Evolutionary conservation across 2,888 invertebrate genomes (phyloP), one percentile per base, ranked within the genome.

Genomic region (Heliconius ismenius): DNA sequence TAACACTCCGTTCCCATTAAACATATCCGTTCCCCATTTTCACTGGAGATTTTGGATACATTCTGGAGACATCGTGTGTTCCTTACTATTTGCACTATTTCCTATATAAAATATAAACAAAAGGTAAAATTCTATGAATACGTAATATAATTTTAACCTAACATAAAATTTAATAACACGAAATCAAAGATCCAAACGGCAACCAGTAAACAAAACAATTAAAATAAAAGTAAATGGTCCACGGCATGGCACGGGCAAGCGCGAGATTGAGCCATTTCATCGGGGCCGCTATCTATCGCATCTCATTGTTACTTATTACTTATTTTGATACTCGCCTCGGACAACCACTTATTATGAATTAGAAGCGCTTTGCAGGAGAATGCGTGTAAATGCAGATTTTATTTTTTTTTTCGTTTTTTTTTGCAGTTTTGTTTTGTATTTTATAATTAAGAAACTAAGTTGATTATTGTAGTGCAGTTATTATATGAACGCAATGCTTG

Each of bases 261-360:
- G 81, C 60, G 78, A 86, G 89, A 91, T 91, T 92, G 87, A 92
- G 91, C 90, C 91, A 91, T 92, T 90, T 89, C 89, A 89, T 87
- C 90, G 86, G 81, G 80, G 87, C 88, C 89, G 82, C 81, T 91
- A 91, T 91, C 92, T 87, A 82, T 81, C 81, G 84, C 83, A 82
- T 84, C 82, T 82, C 86, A 85, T 62, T 79, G 67, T 85, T 88
- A 85, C 88, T 87, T 84, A 87, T 81, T 81, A 84, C 86, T 87
- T 88, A 86, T 88, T 90, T 88, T 85, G 84, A 85, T 86, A 85
- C 77, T 43, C 54, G 73, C 43, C 62, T 43, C 69, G 85, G 79
- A 81, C 84, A 91, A 87, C 92, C 91, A 78, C 86, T 91, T 86
- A 92, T 92, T 92, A 92, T 84, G 87, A 87, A 92, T 92, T 92